Percentiles rank a stretch among this genome's conserved stretches.
Conservation (phyloP, 1,140 invertebrate genomes). For the Uloborus diversus region DNA sequence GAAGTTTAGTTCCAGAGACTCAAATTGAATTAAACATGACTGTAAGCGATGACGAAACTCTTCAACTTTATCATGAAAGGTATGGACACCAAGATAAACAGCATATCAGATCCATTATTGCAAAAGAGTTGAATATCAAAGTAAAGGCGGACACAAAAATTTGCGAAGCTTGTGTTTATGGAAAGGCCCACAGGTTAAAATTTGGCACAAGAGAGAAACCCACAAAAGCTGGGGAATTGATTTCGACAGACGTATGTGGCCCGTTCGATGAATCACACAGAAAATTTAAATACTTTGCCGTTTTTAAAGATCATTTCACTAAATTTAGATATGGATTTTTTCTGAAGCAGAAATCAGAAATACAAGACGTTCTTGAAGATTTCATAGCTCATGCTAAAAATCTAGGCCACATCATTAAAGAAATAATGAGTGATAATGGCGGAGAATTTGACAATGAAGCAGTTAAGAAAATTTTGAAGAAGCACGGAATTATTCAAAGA, state of each 20-base stretch:
- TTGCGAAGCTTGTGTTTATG: slow-evolving; percentile 8
- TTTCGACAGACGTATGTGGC: slow-evolving; percentile 31
- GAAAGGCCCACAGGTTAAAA: slow-evolving; percentile 16
- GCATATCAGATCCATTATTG: not conserved
- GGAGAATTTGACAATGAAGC: slow-evolving; percentile 24
- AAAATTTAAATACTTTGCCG: slow-evolving; percentile 22
- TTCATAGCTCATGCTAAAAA: not conserved
- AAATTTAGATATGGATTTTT: slow-evolving; percentile 19
- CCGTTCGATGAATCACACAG: slow-evolving; percentile 37
- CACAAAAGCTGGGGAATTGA: slow-evolving; percentile 1
- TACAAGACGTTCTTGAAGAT: not conserved
- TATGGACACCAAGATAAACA: not conserved
- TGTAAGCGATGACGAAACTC: not conserved
- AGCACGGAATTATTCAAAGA: slow-evolving; percentile 25
- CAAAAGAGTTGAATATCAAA: not conserved
- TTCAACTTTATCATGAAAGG: not conserved
- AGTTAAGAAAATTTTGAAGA: not conserved
- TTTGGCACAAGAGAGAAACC: slow-evolving; percentile 15
- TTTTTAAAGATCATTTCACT: slow-evolving; percentile 42
- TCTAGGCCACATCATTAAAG: not conserved
- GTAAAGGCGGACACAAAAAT: not conserved
- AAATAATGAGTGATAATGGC: slow-evolving; percentile 43
- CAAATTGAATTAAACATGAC: not conserved
- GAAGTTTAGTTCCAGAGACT: not conserved
- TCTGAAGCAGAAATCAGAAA: slow-evolving; percentile 28